phyloP scores from a whole-genome alignment of 2,113 vertebrate genomes.

The Hipposideros armiger region DNA sequence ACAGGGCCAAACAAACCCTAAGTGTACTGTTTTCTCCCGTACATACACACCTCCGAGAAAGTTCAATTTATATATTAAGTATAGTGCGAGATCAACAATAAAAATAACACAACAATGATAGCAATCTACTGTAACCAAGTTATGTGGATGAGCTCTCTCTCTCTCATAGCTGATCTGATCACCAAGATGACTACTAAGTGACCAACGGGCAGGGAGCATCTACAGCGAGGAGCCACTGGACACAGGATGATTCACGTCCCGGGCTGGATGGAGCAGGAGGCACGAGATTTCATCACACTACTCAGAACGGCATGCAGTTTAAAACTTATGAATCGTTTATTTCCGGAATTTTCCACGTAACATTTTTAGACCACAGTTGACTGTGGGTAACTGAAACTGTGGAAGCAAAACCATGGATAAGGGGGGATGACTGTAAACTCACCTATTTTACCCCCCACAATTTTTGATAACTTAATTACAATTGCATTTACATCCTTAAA shows the following conservation, averaged over 20 bases:
- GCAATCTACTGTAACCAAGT: background rate
- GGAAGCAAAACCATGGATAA: background rate
- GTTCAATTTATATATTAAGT: too few species aligned
- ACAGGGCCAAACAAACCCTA: too few species aligned
- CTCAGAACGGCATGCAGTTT: background rate
- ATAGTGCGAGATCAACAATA: too few species aligned
- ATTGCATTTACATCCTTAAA: slow-evolving; percentile 15
- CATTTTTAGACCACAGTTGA: too few species aligned
- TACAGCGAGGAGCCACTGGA: background rate
- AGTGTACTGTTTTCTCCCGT: too few species aligned
- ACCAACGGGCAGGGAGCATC: background rate
- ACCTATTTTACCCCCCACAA: slow-evolving; percentile 1
- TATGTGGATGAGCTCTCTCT: too few species aligned
- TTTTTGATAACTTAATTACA: slow-evolving; percentile 26
- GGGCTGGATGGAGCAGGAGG: background rate
- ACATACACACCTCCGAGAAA: too few species aligned
- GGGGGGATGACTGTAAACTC: background rate
- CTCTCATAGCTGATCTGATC: background rate
- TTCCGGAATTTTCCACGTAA: background rate
- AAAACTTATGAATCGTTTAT: background rate
- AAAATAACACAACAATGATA: background rate
- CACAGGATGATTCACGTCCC: background rate
- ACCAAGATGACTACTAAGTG: background rate
- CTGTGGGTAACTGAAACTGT: background rate
- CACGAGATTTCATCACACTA: background rate